Conservation (phyloP, 2,797 vertebrate species). For the Limosa lapponica region DNA sequence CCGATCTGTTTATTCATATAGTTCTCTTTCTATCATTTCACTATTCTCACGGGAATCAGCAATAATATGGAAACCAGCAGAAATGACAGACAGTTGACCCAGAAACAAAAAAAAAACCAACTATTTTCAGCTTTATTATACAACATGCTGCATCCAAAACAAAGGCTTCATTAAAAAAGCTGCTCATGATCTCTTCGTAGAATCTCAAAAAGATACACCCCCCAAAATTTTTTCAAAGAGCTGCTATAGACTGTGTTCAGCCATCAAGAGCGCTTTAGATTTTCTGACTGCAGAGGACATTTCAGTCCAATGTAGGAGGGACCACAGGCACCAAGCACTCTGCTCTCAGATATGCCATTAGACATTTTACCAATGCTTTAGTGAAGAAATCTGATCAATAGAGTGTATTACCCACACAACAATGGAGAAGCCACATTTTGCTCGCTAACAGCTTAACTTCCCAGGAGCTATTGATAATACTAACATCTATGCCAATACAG, state of each 20-base stretch:
- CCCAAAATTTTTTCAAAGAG: not conserved
- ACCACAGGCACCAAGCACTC: not conserved
- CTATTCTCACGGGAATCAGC: not conserved
- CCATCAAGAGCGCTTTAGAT: not conserved
- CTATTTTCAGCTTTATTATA: conserved; percentile 24
- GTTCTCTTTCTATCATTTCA: not conserved
- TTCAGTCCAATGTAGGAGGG: conserved; percentile 32
- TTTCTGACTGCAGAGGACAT: conserved; percentile 36
- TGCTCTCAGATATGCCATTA: not conserved
- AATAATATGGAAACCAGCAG: conserved; percentile 20
- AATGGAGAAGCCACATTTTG: not conserved
- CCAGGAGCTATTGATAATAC: not conserved
- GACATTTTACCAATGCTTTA: conserved; percentile 22
- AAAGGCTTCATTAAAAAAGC: conserved; percentile 30
- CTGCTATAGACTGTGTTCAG: not conserved
- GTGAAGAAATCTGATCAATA: conserved; percentile 40
- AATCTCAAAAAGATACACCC: not conserved
- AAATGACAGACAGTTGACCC: conserved; percentile 47
- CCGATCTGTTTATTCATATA: conserved; percentile 11
- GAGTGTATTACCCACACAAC: not conserved
- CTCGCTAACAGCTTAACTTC: not conserved
- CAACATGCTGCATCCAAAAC: conserved; percentile 5
- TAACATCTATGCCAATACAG: not conserved
- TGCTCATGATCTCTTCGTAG: not conserved
- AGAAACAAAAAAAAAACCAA: not conserved